Percentiles rank a stretch among this genome's conserved stretches.
These are phyloP conservation scores for Paramuricea clavata DNA, from an alignment of 92 coral and sea anemone species.

Conservation along the genomic window DNA sequence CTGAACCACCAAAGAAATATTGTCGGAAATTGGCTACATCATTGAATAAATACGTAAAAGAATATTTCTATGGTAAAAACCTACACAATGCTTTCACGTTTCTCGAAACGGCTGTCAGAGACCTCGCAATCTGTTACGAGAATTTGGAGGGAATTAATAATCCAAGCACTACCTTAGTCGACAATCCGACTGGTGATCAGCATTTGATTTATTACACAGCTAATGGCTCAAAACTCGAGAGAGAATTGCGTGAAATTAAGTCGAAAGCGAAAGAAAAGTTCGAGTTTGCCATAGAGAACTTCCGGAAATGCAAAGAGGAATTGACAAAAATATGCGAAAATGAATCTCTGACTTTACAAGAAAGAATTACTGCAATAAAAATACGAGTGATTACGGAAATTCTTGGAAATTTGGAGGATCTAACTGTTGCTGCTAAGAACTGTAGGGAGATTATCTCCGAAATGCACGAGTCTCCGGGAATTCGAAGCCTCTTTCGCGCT, in stretches of 20 bases:
- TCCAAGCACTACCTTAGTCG: background rate
- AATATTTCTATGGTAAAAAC: background rate
- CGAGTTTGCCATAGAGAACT: background rate
- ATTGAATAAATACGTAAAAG: background rate
- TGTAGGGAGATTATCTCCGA: background rate
- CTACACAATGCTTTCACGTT: background rate
- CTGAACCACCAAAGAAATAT: background rate
- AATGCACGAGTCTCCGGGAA: background rate
- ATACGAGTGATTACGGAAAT: background rate
- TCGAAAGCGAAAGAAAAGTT: background rate
- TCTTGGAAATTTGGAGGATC: slow-evolving; percentile 13
- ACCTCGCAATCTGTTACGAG: background rate
- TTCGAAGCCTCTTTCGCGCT: background rate
- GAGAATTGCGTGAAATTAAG: background rate
- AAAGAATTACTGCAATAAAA: background rate
- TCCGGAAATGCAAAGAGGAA: background rate
- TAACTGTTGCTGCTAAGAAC: background rate
- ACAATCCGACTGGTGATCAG: background rate
- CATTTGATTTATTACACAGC: background rate
- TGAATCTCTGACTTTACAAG: background rate
- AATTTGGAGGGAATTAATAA: background rate
- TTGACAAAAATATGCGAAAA: background rate
- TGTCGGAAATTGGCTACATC: background rate
- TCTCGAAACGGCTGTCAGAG: background rate
- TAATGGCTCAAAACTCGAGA: background rate